Conservation (phyloP, 2,888 invertebrate genomes). For the Cephus sareptanus region DNA sequence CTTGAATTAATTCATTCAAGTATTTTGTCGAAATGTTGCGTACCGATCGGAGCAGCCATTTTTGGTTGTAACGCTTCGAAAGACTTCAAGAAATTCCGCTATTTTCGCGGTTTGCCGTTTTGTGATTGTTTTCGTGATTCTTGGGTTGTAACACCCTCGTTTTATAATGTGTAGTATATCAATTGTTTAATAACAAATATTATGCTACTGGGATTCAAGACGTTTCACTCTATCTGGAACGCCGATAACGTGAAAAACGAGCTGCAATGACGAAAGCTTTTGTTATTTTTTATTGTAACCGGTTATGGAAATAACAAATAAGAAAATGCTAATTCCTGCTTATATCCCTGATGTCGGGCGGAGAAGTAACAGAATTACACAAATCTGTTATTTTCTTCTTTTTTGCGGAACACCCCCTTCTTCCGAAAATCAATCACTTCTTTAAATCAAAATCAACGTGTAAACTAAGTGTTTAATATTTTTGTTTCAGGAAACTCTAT, state of each 20-base stretch:
- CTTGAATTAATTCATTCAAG: not conserved
- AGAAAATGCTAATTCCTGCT: not conserved
- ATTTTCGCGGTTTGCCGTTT: not conserved
- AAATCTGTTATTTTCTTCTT: conserved; percentile 1
- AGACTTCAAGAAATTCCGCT: not conserved
- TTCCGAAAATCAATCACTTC: too few species aligned
- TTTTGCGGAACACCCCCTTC: not conserved
- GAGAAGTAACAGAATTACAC: not conserved
- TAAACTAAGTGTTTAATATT: not conserved
- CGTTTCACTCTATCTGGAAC: not conserved
- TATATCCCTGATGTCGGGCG: not conserved
- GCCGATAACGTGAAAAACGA: not conserved
- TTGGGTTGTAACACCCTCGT: not conserved
- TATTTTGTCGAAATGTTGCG: not conserved
- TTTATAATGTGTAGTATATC: not conserved
- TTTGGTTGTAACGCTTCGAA: not conserved
- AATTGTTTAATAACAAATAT: not conserved
- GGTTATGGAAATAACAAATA: not conserved
- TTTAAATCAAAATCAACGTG: too few species aligned
- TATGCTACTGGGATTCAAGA: not conserved
- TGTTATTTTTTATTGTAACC: not conserved
- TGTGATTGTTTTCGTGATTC: not conserved
- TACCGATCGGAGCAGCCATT: conserved; percentile 1
- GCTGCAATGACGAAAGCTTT: not conserved
- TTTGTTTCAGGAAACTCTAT: conserved; percentile 76